These are phyloP conservation scores for Chlorospingus semifuscus DNA, from an alignment of 2,797 vertebrate genomes.

Conservation along the genomic window DNA sequence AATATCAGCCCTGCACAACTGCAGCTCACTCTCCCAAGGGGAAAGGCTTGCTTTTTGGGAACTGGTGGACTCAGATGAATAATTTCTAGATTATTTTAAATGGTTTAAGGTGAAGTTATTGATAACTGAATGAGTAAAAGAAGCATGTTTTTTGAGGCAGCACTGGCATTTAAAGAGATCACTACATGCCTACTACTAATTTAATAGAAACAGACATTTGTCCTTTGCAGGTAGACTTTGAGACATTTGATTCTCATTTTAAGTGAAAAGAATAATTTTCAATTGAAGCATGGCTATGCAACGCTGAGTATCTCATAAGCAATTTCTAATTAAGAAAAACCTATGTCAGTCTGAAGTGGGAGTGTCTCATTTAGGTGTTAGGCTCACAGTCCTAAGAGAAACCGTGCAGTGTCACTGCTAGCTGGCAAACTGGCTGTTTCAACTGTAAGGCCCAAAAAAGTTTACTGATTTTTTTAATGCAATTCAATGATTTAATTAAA, in stretches of 20 bases:
- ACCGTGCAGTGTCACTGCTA: fast-evolving
- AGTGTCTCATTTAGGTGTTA: neutral
- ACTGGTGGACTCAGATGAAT: neutral
- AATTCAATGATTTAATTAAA: neutral
- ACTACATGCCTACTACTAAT: neutral
- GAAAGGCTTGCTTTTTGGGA: neutral
- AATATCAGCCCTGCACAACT: neutral
- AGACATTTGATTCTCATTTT: neutral
- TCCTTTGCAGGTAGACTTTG: neutral
- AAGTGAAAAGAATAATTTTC: neutral
- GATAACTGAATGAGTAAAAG: neutral
- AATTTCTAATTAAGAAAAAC: neutral
- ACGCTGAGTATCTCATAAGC: neutral
- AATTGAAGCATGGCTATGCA: neutral
- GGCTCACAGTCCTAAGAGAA: neutral
- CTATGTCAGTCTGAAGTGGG: neutral
- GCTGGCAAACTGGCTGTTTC: neutral
- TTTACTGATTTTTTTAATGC: neutral
- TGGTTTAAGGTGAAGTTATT: neutral
- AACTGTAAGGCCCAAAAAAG: neutral
- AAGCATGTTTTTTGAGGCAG: neutral
- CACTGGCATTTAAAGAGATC: neutral
- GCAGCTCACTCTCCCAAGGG: neutral
- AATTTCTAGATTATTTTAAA: neutral
- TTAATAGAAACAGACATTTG: neutral